These are phyloP conservation scores for Myotis findleyi DNA, from an alignment of 2,797 vertebrate species.

Conservation along the genomic window DNA sequence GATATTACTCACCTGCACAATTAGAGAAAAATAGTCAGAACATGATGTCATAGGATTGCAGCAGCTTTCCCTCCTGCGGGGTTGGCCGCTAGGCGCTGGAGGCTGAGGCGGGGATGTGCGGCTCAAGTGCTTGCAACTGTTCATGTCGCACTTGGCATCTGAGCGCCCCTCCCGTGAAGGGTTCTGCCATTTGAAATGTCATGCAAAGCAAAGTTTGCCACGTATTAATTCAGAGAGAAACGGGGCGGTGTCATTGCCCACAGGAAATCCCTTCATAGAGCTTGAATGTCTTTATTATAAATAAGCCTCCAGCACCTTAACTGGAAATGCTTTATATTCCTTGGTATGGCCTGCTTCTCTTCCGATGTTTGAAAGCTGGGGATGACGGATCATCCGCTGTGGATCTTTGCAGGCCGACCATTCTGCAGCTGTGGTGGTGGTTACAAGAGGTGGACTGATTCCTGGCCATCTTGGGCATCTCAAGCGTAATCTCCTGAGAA, in stretches of 20 bases:
- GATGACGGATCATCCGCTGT: background rate
- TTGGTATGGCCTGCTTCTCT: background rate
- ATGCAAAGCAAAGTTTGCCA: slow-evolving; percentile 20
- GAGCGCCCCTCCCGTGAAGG: slow-evolving; percentile 8
- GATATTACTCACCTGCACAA: background rate
- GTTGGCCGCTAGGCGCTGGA: fast-evolving
- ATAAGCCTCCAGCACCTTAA: background rate
- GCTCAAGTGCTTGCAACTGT: slow-evolving; percentile 21
- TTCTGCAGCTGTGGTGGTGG: slow-evolving; percentile 13
- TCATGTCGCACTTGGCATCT: background rate
- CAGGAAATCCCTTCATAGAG: slow-evolving; percentile 27
- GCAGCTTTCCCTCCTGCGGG: background rate
- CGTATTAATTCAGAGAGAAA: slow-evolving; percentile 53
- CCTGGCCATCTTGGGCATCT: slow-evolving; percentile 56
- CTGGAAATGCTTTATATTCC: background rate
- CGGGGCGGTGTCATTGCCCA: background rate
- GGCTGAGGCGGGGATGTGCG: background rate
- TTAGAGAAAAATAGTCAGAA: background rate
- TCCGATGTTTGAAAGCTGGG: background rate
- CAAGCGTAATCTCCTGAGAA: slow-evolving; percentile 70
- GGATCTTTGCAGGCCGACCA: slow-evolving; percentile 58
- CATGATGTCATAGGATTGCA: background rate
- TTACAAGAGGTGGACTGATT: slow-evolving; percentile 60
- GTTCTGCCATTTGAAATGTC: slow-evolving; percentile 51
- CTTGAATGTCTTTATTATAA: slow-evolving; percentile 52